Conservation (phyloP, 2,113 vertebrate species). For the Oostethus manadensis region DNA sequence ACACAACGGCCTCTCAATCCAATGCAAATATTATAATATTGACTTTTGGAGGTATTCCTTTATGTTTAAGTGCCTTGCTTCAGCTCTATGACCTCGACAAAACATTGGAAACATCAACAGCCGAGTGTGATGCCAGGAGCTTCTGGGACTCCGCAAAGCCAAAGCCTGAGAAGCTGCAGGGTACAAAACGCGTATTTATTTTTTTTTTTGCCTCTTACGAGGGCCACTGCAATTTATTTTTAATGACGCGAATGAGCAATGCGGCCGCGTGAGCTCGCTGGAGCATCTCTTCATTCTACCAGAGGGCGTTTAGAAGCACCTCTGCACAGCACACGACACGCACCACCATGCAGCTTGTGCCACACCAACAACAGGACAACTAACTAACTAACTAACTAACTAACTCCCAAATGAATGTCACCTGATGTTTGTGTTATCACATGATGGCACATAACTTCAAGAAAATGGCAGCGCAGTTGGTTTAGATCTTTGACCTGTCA, state of each 20-base stretch:
- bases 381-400: background rate
- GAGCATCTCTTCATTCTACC: constrained; percentile 41
- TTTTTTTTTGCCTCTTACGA: constrained; percentile 26
- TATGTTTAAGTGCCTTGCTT: too few species aligned
- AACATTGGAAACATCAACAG: background rate
- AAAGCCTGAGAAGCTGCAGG: constrained; percentile 11
- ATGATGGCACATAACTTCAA: background rate
- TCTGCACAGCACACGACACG: background rate
- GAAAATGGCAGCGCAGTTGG: background rate
- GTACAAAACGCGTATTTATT: constrained; percentile 17
- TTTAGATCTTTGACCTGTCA: too few species aligned
- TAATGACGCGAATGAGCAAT: constrained; percentile 38
- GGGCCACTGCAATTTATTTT: constrained; percentile 47
- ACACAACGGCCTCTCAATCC: constrained; percentile 3
- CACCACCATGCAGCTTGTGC: background rate
- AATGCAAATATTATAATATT: too few species aligned
- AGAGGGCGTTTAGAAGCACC: constrained; percentile 13
- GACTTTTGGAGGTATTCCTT: too few species aligned
- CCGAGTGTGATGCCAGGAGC: background rate
- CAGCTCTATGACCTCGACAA: too few species aligned
- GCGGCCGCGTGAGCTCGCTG: constrained; percentile 28
- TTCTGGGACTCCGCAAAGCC: background rate
- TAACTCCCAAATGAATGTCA: too few species aligned
- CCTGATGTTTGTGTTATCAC: background rate
- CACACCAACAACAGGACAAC: too few species aligned